Conservation (phyloP, 2,113 vertebrate genomes). For the Scomber japonicus region DNA sequence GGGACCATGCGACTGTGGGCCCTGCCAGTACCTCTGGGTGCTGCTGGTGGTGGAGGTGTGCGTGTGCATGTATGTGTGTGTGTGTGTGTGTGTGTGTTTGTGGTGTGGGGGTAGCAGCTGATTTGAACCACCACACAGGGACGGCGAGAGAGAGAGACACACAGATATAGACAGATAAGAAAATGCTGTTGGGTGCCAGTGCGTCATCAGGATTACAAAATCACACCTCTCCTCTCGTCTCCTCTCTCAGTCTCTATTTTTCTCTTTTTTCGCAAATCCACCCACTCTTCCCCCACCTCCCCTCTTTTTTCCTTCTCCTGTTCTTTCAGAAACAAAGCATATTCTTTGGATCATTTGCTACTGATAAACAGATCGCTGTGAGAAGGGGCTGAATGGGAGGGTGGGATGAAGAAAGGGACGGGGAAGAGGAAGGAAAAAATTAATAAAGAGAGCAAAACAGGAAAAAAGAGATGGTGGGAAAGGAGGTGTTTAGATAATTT, state of each 20-base stretch:
- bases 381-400: constrained; percentile 48
- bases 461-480: neutral
- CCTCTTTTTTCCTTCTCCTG: constrained; percentile 62
- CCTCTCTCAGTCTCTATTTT: constrained; percentile 60
- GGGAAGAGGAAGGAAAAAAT: constrained; percentile 13
- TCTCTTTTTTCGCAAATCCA: constrained; percentile 69
- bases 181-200: constrained; percentile 65
- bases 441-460: too few species aligned
- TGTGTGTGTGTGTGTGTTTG: constrained; percentile 5
- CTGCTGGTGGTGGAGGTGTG: constrained; percentile 45
- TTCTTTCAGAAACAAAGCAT: constrained; percentile 75
- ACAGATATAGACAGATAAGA: constrained; percentile 46
- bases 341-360: constrained; percentile 74
- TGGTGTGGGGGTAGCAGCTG: constrained; percentile 21
- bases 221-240: constrained; percentile 70
- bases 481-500: neutral
- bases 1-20: constrained; percentile 70
- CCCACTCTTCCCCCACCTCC: constrained; percentile 65
- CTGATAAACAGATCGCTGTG: constrained; percentile 64
- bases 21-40: constrained; percentile 76
- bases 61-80: constrained; percentile 30
- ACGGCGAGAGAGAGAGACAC: constrained; percentile 50
- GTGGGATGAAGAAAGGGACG: constrained; percentile 17
- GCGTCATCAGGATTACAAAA: constrained; percentile 67
- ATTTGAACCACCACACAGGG: constrained; percentile 55